A percentile compares a stretch with the other conserved stretches of the same genome.
Evolutionary conservation across 2,888 invertebrate genomes (phyloP).

Genomic region (Napeogenes sylphis): DNA sequence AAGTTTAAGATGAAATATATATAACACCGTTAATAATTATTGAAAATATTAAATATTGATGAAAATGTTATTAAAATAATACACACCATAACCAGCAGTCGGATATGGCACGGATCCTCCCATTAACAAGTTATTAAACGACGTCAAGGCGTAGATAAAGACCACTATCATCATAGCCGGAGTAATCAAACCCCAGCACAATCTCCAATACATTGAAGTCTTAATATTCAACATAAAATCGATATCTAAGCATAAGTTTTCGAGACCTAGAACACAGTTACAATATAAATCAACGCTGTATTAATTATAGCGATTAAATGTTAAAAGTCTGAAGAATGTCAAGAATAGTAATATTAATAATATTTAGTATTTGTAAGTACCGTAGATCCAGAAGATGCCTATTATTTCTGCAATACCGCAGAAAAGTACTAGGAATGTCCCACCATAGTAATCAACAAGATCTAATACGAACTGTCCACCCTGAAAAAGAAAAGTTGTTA

Average conservation of each 20-base stretch:
- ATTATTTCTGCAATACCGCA: slow-evolving; percentile 82
- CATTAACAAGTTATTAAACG: slow-evolving; percentile 79
- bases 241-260: slow-evolving; percentile 78
- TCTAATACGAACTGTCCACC: slow-evolving; percentile 86
- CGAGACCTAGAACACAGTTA: slow-evolving; percentile 48
- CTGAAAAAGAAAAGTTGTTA: slow-evolving; percentile 55
- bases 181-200: slow-evolving; percentile 87
- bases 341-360: too few relatives aligned
- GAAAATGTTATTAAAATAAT: slow-evolving; percentile 3
- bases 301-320: too few relatives aligned
- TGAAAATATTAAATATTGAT: too few relatives aligned
- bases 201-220: slow-evolving; percentile 84
- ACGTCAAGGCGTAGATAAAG: slow-evolving; percentile 82
- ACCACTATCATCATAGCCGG: slow-evolving; percentile 84
- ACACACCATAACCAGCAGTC: slow-evolving; percentile 77
- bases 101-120: slow-evolving; percentile 79
- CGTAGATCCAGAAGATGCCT: slow-evolving; percentile 87
- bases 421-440: slow-evolving; percentile 85
- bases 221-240: slow-evolving; percentile 88
- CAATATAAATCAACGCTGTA: background rate
- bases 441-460: slow-evolving; percentile 85
- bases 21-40: too few relatives aligned
- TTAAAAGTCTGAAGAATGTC: too few relatives aligned
- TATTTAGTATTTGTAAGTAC: slow-evolving; percentile 47
- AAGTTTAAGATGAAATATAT: too few relatives aligned